A percentile compares a stretch with the other conserved stretches of the same genome.
phyloP scores from a whole-genome alignment of 2,113 vertebrate genomes.

The Bagarius yarrelli region DNA sequence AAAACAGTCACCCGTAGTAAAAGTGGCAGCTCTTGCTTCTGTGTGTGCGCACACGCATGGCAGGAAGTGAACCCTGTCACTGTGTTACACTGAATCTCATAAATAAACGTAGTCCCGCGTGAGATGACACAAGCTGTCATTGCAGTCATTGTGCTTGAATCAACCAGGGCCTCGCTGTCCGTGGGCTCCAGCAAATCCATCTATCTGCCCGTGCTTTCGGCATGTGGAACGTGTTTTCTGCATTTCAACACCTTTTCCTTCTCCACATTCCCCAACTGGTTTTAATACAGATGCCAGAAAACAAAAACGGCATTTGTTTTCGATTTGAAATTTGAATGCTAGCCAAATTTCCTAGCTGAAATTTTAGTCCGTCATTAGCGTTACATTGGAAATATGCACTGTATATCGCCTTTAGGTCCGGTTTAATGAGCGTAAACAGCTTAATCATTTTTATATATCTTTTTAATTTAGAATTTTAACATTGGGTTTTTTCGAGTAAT shows the following conservation, averaged over 20 bases:
- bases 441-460: no score
- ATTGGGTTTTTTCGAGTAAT: neutral
- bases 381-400: neutral
- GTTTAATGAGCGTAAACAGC: no score
- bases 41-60: conserved; percentile 11
- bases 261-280: conserved; percentile 21
- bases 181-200: conserved; percentile 36
- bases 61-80: conserved; percentile 27
- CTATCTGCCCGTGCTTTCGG: conserved; percentile 20
- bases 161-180: conserved; percentile 42
- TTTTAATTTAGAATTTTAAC: neutral
- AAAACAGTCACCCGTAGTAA: neutral
- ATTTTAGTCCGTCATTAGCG: neutral
- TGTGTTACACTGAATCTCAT: conserved; percentile 29
- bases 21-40: conserved; percentile 1
- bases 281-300: conserved; percentile 8
- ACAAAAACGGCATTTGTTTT: conserved; percentile 27
- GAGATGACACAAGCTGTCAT: conserved; percentile 54
- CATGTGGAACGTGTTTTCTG: conserved; percentile 38
- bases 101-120: conserved; percentile 46
- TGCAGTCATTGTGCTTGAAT: conserved; percentile 30
- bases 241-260: conserved; percentile 44
- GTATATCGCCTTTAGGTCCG: neutral
- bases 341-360: neutral
- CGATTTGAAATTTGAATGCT: conserved; percentile 42